phyloP scores from a whole-genome alignment of 2,888 invertebrate species.

The Cryptocephalus moraei region DNA sequence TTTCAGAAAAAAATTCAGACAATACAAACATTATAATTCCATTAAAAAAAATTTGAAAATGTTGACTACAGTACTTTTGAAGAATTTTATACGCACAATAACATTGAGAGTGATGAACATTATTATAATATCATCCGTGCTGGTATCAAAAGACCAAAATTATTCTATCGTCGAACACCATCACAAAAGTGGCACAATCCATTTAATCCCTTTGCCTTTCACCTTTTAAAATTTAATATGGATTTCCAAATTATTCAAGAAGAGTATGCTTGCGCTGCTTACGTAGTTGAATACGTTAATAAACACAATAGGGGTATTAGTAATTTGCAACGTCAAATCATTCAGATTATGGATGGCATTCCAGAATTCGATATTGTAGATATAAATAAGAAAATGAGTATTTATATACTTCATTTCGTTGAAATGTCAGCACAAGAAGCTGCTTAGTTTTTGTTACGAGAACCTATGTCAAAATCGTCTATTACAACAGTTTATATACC shows the following conservation, averaged over 20 bases:
- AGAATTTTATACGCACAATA: slow-evolving; percentile 10
- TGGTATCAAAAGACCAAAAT: slow-evolving; percentile 4
- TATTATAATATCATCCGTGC: slow-evolving; percentile 19
- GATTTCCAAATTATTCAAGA: not conserved
- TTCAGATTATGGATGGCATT: not conserved
- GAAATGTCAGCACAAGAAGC: not conserved
- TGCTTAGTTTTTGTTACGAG: not conserved
- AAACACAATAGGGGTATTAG: not conserved
- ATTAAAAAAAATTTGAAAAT: slow-evolving; percentile 14
- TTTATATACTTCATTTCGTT: not conserved
- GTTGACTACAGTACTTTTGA: slow-evolving; percentile 12
- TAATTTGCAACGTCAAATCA: not conserved
- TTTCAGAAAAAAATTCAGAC: slow-evolving; percentile 4
- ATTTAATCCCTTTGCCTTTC: not conserved
- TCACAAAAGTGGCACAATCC: not conserved
- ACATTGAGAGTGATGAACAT: slow-evolving; percentile 15
- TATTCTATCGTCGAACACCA: not conserved
- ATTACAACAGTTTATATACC: not conserved
- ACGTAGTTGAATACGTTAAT: not conserved
- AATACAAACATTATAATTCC: slow-evolving; percentile 3
- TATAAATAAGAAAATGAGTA: not conserved
- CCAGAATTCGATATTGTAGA: not conserved
- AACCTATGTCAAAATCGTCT: not conserved
- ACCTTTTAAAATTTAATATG: not conserved
- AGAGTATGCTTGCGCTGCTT: not conserved